A percentile compares a stretch with the other conserved stretches of the same genome.
phyloP scores from a whole-genome alignment of 2,113 vertebrate genomes.

The Corvus cornix region DNA sequence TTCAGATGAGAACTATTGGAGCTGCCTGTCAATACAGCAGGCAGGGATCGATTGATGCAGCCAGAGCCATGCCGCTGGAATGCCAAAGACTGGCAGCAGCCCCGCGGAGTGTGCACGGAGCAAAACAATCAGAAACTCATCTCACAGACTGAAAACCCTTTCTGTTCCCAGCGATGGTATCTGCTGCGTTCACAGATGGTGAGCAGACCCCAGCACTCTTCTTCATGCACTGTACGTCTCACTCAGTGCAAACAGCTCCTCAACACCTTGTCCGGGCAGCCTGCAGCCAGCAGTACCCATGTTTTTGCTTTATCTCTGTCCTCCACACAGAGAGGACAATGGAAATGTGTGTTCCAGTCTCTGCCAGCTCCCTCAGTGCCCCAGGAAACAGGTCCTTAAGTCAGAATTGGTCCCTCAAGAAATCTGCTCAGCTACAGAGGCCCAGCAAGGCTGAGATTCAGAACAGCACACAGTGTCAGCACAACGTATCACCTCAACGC shows the following conservation, averaged over 20 bases:
- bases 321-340: not conserved
- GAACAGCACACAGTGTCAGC: not conserved
- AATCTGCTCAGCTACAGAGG: not conserved
- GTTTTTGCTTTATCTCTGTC: not conserved
- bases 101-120: not conserved
- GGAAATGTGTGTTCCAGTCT: not conserved
- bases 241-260: not conserved
- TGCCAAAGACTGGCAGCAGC: not conserved
- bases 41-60: conserved; percentile 26
- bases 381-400: not conserved
- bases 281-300: not conserved
- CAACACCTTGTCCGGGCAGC: not conserved
- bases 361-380: not conserved
- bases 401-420: not conserved
- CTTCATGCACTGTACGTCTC: not conserved
- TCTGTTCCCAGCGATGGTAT: not conserved
- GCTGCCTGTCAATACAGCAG: conserved; percentile 67
- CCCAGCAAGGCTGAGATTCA: not conserved
- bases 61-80: not conserved
- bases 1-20: conserved; percentile 64
- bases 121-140: not conserved
- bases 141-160: not conserved
- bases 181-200: not conserved
- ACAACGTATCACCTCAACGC: rapidly evolving
- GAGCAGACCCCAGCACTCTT: not conserved